Base-by-base conservation (phyloP, 2,113 vertebrate genomes). In the Taxidea taxus region DNA sequence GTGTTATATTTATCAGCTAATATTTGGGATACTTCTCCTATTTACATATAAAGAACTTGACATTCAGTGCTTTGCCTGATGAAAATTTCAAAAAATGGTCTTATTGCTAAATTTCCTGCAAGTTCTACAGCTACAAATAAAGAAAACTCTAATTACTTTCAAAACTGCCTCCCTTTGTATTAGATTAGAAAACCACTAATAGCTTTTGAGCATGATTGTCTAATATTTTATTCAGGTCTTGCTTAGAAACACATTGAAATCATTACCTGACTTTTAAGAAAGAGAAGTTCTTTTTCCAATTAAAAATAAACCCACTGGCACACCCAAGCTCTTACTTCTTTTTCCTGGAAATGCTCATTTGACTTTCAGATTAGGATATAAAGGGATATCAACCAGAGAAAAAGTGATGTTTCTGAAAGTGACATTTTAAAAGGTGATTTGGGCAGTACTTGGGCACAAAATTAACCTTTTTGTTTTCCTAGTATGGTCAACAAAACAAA, bases 251-350 rank as follows among this genome's bases (percentile, higher is more conserved):
- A 97, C 80, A 94, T 64, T 97, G 75, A 89, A 98, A 97, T 95
- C 87, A 94, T 97, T 97, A 97, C 90, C 95, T 98, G 97, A 95
- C 95, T 97, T 98, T 97, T 97, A 96, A 97, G 91, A 96, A 97
- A 97, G 70, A 92, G 81, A 42, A 96, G 49, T 78, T 96, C 70
- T 89, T 97, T 97, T 98, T 97, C 87, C 96, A 98, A 97, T 97
- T 97, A 98, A 97, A 97, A 97, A 97, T 91, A 97, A 97, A 97
- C 92, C 94, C 94, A 97, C 68, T 27, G 94, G 97, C 95, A 96
- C 85, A 94, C 93, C 92, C 87, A 39, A 75, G 66, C 64, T 98
- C 90, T 96, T 94, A 97, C 84, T 97, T 96, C 94, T 96, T 97
- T 97, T 96, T 92, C 90, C 75, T 96, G 56, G 95, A 93, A 97